Evolutionary conservation across 1,140 invertebrate species (phyloP).

Genomic region (Polypedilum pembai): DNA sequence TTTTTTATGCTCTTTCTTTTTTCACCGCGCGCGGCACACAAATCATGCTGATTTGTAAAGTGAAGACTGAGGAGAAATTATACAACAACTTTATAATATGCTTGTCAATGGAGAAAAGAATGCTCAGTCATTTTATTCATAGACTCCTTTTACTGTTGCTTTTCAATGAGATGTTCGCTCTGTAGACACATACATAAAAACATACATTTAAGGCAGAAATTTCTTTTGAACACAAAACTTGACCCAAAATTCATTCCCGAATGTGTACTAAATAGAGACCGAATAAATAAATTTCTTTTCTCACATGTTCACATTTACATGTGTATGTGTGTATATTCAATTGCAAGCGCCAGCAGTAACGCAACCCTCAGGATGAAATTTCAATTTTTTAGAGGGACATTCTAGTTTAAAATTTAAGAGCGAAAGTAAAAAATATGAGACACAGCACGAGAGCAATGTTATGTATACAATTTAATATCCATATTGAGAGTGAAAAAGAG

Average conservation of each 20-base stretch:
- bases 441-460: too few species aligned
- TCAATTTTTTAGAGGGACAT: neutral
- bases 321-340: neutral
- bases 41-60: constrained; percentile 18
- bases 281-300: neutral
- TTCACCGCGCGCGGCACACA: constrained; percentile 3
- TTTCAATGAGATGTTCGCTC: neutral
- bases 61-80: neutral
- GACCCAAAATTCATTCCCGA: neutral
- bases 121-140: neutral
- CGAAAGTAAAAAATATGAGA: too few species aligned
- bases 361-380: neutral
- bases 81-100: constrained; percentile 2
- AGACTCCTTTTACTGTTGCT: constrained; percentile 10
- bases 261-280: neutral
- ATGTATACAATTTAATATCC: too few species aligned
- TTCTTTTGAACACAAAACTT: neutral
- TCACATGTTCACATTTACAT: neutral
- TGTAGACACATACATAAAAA: neutral
- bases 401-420: neutral
- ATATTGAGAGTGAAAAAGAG: neutral
- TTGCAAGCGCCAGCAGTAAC: neutral
- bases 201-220: neutral
- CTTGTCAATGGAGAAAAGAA: neutral
- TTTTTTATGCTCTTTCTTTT: neutral